Evolutionary conservation across 2,113 vertebrate species (phyloP), one percentile per base, ranked within the genome.

Genomic region (Manacus vitellinus): DNA sequence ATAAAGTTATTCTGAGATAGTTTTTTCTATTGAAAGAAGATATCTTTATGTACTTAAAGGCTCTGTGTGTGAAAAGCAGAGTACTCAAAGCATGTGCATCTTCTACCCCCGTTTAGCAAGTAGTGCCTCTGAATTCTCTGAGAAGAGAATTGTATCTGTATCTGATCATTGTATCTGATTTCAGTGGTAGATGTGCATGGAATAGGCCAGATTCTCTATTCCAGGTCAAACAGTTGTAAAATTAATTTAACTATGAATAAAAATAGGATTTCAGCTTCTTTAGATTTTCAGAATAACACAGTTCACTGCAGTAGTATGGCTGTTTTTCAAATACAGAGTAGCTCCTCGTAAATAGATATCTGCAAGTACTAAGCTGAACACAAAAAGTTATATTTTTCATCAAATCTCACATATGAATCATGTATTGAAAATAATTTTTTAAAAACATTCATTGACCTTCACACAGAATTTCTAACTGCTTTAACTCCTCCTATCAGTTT

Each of bases 51-150:
- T 3, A 3, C 39, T 88, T 77, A 43, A 77, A 85, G 13, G n/a
- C 8, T 15, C 8, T 27, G 23, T 11, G 25, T 33, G 27, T 55
- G 35, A 87, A 83, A 77, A 70, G 23, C 37, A 75, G 58, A 76
- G 46, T 51, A 46, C 44, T 65, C 62, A 54, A 14, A 52, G 58
- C 21, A 52, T 22, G 20, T 49, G 37, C 11, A n/a, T 47, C 47
- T 80, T 59, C 24, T 67, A 54, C 17, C 8, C 6, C 8, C 0
- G 0, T 49, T 61, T 25, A 75, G 52, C 23, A 70, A 59, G 23
- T 6, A 59, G 43, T 14, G 13, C 47, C 65, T 81, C 70, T 72
- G 37, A 77, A 63, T 58, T 63, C 44, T 54, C 27, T 14, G 28
- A 33, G 41, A 41, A 41, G 28, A 33, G 41, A 41, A 41, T 41